Percentiles rank a stretch among this genome's conserved stretches.
These are phyloP conservation scores for Suncus etruscus DNA, from an alignment of 2,113 vertebrate genomes.

Conservation along the genomic window DNA sequence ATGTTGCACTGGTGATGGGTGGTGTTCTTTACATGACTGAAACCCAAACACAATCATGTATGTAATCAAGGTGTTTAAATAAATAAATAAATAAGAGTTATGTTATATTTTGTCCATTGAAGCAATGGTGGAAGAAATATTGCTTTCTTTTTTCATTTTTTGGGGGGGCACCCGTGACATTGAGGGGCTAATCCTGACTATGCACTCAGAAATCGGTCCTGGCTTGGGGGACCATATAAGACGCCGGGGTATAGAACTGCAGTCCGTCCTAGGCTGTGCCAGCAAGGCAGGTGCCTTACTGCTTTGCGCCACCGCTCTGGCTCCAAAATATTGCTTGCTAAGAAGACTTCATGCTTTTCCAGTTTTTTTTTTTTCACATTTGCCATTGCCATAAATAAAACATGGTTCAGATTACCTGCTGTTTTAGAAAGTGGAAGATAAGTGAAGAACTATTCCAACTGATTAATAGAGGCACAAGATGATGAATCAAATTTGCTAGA, in stretches of 20 bases:
- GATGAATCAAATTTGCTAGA: background rate
- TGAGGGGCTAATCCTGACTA: too few species aligned
- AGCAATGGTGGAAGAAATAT: background rate
- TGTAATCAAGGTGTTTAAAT: too few species aligned
- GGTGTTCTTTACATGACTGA: too few species aligned
- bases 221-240: too few species aligned
- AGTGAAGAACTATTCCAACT: background rate
- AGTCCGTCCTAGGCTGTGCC: too few species aligned
- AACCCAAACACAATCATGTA: too few species aligned
- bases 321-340: background rate
- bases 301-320: too few species aligned
- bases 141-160: background rate
- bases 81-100: slow-evolving; percentile 9
- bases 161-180: too few species aligned
- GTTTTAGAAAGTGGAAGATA: background rate
- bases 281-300: too few species aligned
- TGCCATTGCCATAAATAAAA: background rate
- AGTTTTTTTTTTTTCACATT: background rate
- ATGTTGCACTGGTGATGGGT: too few species aligned
- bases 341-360: background rate
- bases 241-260: too few species aligned
- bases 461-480: background rate
- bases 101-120: background rate
- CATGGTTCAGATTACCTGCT: background rate
- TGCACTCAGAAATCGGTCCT: too few species aligned